Base-by-base conservation (phyloP, 2,113 vertebrate genomes). In the Synodontis membranacea region DNA sequence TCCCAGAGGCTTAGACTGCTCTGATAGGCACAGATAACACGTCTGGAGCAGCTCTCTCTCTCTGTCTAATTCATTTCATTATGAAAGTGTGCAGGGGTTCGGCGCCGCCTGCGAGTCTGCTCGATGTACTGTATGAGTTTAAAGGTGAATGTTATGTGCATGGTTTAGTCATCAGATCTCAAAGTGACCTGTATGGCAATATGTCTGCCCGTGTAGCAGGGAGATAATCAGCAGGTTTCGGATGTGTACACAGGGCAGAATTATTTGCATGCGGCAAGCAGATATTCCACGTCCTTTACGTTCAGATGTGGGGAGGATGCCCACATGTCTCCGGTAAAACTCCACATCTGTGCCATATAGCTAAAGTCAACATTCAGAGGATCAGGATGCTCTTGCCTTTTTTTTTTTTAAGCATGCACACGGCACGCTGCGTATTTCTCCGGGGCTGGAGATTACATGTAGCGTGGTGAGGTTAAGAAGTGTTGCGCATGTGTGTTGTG, bases 311-410 rank as follows among this genome's bases (percentile, higher is more conserved):
- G 37, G 58, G 37, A 84, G 83, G 83, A 80, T 80, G 42, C 86
- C 58, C 64, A 78, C 58, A 70, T 44, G 52, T 86, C 85, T 84
- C 50, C 21, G 46, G 17, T 82, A 80, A 80, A 42, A 56, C 34
- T 31, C 78, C 54, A 42, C 84, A 80, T 91, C 74, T 82, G 52
- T 84, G 86, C 56, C 7, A 31, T 25, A 87, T 80, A 81, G 82
- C 56, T 56, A 75, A 54, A 54, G 81, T 75, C 82, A 78, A 83
- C 83, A 66, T 21, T 82, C 42, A 31, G 48, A 21, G 50, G 68
- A 76, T 85, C 78, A 70, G n/a, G 31, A 28, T 62, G 66, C 37
- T 23, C 17, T 2, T 46, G 44, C n/a, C n/a, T n/a, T n/a, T n/a
- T n/a, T n/a, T n/a, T n/a, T n/a, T n/a, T 82, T 50, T 75, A 50